Base-by-base conservation (phyloP, 2,888 invertebrate species). In the Panorpa germanica region DNA sequence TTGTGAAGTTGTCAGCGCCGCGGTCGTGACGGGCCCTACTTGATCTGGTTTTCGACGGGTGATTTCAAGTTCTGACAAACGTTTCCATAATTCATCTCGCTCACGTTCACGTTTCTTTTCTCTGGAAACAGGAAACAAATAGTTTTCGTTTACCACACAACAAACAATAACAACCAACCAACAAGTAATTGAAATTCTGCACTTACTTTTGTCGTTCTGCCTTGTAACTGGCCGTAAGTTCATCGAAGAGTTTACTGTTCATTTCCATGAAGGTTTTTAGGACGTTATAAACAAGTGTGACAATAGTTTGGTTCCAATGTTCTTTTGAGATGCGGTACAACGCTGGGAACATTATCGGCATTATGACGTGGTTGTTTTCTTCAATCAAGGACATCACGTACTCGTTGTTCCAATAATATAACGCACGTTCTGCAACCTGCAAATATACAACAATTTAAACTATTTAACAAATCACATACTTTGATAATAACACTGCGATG, bases 1-100 rank as follows among this genome's bases (percentile, higher is more conserved):
- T 25, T 10, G 25, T 9, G 14, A 16, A 25, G 16, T 25, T 14
- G 25, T 16, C 8, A 6, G 25, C 4, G 10, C 4, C 25, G 25
- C 25, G 7, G 8, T 4, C 25, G 4, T 4, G 15, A n/a, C 25
- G 4, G 25, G 15, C 25, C 25, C n/a, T 14, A 14, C 25, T n/a
- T 14, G 10, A 4, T 14, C 15, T 8, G 4, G 5, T 16, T n/a
- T 8, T 14, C 54, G 50, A 35, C 41, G 62, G 58, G 62, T 66
- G 52, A 82, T 63, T 68, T 88, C 86, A 61, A 90, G 67, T 64
- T 88, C 85, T 49, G 76, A 77, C 57, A 90, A 65, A 61, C 74
- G 80, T 64, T 85, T 86, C 98, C 98, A 98, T 56, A 98, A 63
- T 59, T 98, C 96, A 56, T 90, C 88, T 65, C 67, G 96, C 85